A percentile compares a stretch with the other conserved stretches of the same genome.
Conservation (phyloP, 2,113 vertebrate genomes). For the Lonchura striata region DNA sequence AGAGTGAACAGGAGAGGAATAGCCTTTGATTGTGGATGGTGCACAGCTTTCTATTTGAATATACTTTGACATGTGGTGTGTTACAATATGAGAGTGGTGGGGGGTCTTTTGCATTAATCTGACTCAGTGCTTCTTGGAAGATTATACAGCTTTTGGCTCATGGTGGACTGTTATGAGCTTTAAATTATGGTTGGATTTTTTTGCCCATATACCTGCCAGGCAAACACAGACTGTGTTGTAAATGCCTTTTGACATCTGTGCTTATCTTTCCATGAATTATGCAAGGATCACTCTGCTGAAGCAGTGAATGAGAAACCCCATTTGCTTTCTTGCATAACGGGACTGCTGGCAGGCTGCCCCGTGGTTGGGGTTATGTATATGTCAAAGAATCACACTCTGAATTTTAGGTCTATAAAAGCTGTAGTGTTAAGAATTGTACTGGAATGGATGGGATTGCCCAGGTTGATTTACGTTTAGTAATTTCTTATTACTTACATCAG, state of each 20-base stretch:
- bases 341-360: neutral
- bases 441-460: neutral
- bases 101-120: neutral
- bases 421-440: neutral
- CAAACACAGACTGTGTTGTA: conserved; percentile 31
- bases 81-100: neutral
- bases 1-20: neutral
- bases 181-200: neutral
- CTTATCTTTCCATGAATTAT: conserved; percentile 44
- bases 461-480: neutral
- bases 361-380: neutral
- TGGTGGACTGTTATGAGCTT: neutral
- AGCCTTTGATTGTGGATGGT: neutral
- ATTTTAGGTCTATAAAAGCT: neutral
- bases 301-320: conserved; percentile 37
- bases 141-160: conserved; percentile 16
- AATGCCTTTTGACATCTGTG: conserved; percentile 40
- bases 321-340: conserved; percentile 28
- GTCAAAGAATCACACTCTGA: neutral
- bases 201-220: neutral
- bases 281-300: neutral
- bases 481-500: neutral
- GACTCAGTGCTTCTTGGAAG: neutral
- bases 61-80: neutral
- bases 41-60: neutral